Evolutionary conservation across 2,113 vertebrate genomes (phyloP).

Genomic region (Varanus komodoensis): DNA sequence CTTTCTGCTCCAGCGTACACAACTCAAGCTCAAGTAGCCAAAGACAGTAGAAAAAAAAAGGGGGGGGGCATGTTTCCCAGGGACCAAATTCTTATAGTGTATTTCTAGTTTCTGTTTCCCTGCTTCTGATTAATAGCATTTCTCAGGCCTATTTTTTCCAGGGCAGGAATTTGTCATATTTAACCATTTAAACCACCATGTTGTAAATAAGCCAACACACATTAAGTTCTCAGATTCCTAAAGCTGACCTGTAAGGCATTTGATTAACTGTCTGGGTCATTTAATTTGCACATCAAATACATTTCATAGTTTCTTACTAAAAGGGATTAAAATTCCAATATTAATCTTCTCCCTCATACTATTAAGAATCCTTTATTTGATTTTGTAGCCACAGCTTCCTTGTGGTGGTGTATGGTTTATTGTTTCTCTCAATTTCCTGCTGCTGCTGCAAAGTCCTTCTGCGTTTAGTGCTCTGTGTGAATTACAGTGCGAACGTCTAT

Average conservation of each 20-base stretch:
- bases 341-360: constrained; percentile 31
- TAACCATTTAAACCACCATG: constrained; percentile 42
- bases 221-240: constrained; percentile 28
- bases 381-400: constrained; percentile 12
- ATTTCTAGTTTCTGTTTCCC: neutral
- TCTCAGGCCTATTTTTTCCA: constrained; percentile 51
- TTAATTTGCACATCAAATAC: constrained; percentile 53
- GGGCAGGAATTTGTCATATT: constrained; percentile 45
- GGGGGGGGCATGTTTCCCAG: neutral
- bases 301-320: constrained; percentile 39
- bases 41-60: neutral
- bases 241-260: constrained; percentile 43
- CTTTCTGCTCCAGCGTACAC: too few species aligned
- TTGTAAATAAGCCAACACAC: constrained; percentile 21
- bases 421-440: neutral
- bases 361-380: constrained; percentile 37
- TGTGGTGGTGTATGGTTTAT: neutral
- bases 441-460: too few species aligned
- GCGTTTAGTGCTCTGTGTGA: too few species aligned
- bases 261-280: constrained; percentile 34
- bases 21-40: neutral
- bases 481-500: too few species aligned
- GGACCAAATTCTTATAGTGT: neutral
- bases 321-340: constrained; percentile 37
- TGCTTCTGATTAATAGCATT: constrained; percentile 61